These are phyloP conservation scores for Numenius arquata DNA, from an alignment of 2,113 vertebrate genomes.

Conservation along the genomic window DNA sequence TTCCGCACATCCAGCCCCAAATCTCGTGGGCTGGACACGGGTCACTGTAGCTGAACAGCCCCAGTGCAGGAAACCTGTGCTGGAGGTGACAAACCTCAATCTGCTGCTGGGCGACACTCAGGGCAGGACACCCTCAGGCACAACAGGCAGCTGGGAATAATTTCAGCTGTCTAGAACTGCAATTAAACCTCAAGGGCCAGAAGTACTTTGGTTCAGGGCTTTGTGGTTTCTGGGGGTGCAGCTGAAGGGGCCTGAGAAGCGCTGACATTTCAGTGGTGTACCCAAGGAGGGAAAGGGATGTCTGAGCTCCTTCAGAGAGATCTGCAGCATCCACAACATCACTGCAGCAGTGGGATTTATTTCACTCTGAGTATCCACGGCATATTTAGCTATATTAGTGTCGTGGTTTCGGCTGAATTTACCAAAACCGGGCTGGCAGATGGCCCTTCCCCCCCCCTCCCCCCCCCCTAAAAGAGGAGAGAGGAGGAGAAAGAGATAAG, in stretches of 20 bases:
- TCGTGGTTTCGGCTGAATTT: too few species aligned
- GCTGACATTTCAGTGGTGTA: background rate
- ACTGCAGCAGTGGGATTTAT: background rate
- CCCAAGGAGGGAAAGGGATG: background rate
- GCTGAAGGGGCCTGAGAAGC: background rate
- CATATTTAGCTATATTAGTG: background rate
- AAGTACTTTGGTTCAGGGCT: background rate
- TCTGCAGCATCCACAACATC: background rate
- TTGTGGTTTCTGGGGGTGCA: background rate
- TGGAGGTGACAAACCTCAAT: background rate
- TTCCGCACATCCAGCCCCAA: background rate
- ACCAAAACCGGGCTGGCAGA: too few species aligned
- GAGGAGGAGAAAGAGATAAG: too few species aligned
- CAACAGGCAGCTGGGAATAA: background rate
- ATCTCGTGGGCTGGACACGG: rapidly evolving
- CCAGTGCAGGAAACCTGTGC: background rate
- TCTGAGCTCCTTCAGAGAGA: background rate
- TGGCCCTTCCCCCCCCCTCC: too few species aligned
- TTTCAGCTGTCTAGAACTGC: background rate
- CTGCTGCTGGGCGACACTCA: background rate
- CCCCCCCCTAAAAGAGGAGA: too few species aligned
- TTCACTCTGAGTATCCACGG: background rate
- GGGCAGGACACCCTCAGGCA: background rate
- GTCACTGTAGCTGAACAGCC: background rate
- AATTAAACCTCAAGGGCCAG: background rate